Evolutionary conservation across 2,113 vertebrate species (phyloP).

Genomic region (Benitochromis conjunctus): DNA sequence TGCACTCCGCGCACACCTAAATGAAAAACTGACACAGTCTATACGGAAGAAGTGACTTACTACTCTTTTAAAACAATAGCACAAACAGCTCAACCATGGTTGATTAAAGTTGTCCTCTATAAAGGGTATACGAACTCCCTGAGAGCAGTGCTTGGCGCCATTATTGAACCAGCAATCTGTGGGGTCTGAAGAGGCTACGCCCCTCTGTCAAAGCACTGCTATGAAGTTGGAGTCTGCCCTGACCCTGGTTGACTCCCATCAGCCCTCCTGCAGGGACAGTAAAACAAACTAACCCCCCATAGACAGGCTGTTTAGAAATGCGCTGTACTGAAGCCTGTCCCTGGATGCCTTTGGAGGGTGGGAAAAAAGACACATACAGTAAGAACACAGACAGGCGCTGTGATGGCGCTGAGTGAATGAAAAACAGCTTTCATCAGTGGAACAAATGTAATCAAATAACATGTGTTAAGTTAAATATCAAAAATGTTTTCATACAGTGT

Average conservation of each 20-base stretch:
- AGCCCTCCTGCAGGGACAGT: constrained; percentile 67
- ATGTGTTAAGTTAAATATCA: neutral
- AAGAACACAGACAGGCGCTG: neutral
- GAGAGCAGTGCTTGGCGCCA: constrained; percentile 14
- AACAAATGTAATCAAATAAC: neutral
- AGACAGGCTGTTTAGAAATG: constrained; percentile 68
- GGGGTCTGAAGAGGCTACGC: constrained; percentile 61
- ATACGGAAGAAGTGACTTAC: constrained; percentile 16
- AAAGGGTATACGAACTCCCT: constrained; percentile 50
- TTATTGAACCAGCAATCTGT: constrained; percentile 69
- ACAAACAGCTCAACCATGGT: constrained; percentile 45
- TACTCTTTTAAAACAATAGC: constrained; percentile 40
- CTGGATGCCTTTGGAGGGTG: constrained; percentile 40
- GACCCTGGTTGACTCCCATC: constrained; percentile 70
- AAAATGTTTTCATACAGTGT: neutral
- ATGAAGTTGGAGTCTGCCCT: constrained; percentile 54
- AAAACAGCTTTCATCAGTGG: neutral
- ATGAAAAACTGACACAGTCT: constrained; percentile 17
- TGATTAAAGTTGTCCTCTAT: constrained; percentile 65
- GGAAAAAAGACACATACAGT: constrained; percentile 32
- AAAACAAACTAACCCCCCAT: constrained; percentile 70
- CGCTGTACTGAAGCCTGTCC: constrained; percentile 55
- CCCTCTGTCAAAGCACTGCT: constrained; percentile 59
- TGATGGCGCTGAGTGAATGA: neutral
- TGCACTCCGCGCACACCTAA: neutral